Evolutionary conservation across 2,113 vertebrate species (phyloP).

Genomic region (Pseudopodoces humilis): DNA sequence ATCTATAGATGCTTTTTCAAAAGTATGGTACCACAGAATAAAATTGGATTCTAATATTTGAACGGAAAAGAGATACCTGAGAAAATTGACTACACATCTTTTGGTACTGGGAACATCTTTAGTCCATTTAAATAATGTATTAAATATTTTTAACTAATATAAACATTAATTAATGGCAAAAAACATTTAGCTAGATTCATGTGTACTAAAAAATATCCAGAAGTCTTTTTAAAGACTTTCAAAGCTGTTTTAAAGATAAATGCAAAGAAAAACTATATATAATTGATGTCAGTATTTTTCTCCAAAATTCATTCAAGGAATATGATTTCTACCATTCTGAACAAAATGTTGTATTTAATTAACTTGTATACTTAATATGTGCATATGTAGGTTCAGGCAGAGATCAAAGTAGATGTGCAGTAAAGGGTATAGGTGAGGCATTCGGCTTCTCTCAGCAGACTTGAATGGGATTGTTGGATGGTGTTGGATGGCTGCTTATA

Average conservation of each 20-base stretch:
- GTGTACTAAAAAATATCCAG: background rate
- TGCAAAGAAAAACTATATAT: background rate
- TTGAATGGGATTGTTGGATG: rapidly evolving
- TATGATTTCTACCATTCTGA: background rate
- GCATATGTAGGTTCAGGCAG: background rate
- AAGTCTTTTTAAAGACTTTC: background rate
- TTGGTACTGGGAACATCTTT: background rate
- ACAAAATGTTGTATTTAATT: background rate
- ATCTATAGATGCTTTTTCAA: background rate
- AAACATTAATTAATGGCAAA: background rate
- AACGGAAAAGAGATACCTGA: background rate
- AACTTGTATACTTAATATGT: background rate
- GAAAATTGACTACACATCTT: background rate
- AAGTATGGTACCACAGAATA: background rate
- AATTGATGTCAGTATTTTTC: background rate
- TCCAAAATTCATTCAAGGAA: background rate
- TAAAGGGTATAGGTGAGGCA: background rate
- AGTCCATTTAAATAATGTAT: background rate
- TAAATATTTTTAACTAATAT: background rate
- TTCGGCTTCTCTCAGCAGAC: background rate
- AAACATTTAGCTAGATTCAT: background rate
- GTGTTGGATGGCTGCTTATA: background rate
- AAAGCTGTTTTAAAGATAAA: background rate
- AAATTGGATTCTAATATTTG: background rate
- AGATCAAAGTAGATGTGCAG: background rate